Evolutionary conservation across 2,797 vertebrate species (phyloP), one percentile per base, ranked within the genome.

Genomic region (Nasua narica): DNA sequence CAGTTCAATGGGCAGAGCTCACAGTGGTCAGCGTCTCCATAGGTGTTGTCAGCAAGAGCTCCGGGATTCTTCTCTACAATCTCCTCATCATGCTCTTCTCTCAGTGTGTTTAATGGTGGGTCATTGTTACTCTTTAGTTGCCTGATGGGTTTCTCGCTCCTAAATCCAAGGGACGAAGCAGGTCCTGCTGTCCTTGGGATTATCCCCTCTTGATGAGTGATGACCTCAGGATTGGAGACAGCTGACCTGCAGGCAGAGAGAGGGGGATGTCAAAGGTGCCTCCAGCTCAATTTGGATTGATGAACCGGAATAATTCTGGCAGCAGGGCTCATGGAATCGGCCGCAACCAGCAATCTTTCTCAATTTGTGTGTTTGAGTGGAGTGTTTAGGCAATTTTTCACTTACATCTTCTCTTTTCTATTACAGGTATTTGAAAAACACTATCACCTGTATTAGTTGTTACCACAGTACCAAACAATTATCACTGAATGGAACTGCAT

Each of bases 261-360:
- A 78, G 48, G 52, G 40, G 29, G 50, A 29, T 83, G 92, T 95
- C 94, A 96, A 82, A 96, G 85, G 72, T 74, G 87, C 82, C 72
- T 95, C 54, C 77, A 69, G 90, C 87, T 92, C 95, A 82, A 48
- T 96, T 48, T 95, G 90, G 91, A 83, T 23, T 87, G 95, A 70
- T 97, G 96, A 97, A 93, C 96, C 70, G 62, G 96, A 97, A 96
- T 96, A 97, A 98, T 93, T 94, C 95, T 40, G 96, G 46, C 96
- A 97, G 79, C 95, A 96, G 85, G 79, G 94, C 82, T 79, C 84
- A 87, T 89, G 88, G 35, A 92, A 95, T 48, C 72, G 52, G 91
- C 90, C 76, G 94, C 79, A 65, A 27, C 40, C 21, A 93, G 96
- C 92, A 94, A 48, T 97, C 94, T 96, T 87, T 87, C 83, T 96